phyloP scores from a whole-genome alignment of 2,113 vertebrate species.

The Anseranas semipalmata region DNA sequence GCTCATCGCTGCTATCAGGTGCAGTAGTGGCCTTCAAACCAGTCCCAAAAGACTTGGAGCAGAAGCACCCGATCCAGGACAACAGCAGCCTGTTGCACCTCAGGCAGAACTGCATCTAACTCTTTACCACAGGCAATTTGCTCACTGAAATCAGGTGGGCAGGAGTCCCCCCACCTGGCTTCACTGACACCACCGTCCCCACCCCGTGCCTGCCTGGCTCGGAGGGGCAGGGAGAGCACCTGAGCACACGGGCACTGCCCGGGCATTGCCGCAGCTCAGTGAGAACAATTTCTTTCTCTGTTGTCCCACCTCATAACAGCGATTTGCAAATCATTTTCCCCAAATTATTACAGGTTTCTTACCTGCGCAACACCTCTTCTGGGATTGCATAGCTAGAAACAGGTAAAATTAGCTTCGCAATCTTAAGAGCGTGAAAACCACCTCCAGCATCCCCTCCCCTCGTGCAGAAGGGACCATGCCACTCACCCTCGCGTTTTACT shows the following conservation, averaged over 20 bases:
- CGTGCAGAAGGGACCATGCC: accelerated
- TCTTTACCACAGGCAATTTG: not conserved
- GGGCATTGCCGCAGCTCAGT: not conserved
- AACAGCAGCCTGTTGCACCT: not conserved
- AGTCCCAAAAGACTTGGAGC: not conserved
- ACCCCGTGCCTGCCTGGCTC: accelerated
- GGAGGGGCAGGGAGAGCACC: not conserved
- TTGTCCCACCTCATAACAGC: accelerated
- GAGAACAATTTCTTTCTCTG: not conserved
- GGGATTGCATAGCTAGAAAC: not conserved
- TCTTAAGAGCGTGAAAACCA: not conserved
- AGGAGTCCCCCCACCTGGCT: not conserved
- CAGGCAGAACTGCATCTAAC: not conserved
- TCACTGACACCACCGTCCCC: too few species aligned
- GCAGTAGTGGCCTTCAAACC: not conserved
- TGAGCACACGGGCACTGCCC: not conserved
- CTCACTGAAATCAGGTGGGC: not conserved
- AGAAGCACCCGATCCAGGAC: not conserved
- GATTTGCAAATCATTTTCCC: not conserved
- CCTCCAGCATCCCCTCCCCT: not conserved
- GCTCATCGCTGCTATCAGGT: not conserved
- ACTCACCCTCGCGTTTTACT: not conserved
- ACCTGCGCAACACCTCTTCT: not conserved
- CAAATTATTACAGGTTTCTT: not conserved
- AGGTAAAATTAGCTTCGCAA: not conserved